Conservation (phyloP, 2,797 vertebrate species). For the Cheirogaleus major region DNA sequence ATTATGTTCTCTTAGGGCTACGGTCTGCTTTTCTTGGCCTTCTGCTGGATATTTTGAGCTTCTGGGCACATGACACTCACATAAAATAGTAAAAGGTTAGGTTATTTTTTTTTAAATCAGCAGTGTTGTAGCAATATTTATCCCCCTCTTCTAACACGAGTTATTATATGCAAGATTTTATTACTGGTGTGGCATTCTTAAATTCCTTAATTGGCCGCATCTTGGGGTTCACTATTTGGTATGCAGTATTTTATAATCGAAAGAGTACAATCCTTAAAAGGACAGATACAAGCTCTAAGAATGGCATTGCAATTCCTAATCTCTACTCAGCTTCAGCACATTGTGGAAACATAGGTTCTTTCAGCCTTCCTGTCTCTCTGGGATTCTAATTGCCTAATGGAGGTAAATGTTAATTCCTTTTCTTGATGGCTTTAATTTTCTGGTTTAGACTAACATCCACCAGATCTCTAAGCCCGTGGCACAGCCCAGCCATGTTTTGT, state of each 20-base stretch:
- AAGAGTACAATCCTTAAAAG: not conserved
- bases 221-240: not conserved
- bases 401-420: not conserved
- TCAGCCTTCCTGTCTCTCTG: not conserved
- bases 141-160: not conserved
- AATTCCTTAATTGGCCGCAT: not conserved
- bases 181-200: not conserved
- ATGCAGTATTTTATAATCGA: not conserved
- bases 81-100: not conserved
- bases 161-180: not conserved
- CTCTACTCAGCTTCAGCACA: not conserved
- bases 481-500: not conserved
- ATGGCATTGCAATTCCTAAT: not conserved
- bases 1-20: not conserved
- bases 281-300: not conserved
- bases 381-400: not conserved
- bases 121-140: not conserved
- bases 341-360: not conserved
- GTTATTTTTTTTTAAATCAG: not conserved
- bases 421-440: not conserved
- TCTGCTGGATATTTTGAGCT: slow-evolving; percentile 26
- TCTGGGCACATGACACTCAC: not conserved
- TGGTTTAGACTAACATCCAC: not conserved
- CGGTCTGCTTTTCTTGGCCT: not conserved
- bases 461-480: not conserved